These are phyloP conservation scores for Trilocha varians DNA, from an alignment of 2,888 invertebrate species.

Conservation along the genomic window DNA sequence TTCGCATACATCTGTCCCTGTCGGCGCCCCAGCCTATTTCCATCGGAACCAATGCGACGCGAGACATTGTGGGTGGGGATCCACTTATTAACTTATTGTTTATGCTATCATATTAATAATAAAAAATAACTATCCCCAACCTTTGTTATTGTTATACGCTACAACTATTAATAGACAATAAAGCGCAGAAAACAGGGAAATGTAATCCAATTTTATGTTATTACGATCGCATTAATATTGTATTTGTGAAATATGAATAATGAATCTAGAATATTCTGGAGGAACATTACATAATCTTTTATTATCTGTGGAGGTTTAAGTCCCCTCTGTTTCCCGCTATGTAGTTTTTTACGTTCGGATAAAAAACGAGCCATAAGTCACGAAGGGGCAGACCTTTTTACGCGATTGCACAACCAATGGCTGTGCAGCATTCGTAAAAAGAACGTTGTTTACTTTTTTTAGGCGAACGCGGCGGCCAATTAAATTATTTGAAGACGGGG, in stretches of 20 bases:
- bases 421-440: constrained; percentile 45
- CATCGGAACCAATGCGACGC: constrained; percentile 57
- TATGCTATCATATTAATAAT: constrained; percentile 63
- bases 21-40: constrained; percentile 67
- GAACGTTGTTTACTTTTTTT: constrained; percentile 35
- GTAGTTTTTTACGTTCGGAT: no score
- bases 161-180: constrained; percentile 47
- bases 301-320: no score
- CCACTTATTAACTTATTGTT: constrained; percentile 70
- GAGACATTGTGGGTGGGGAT: constrained; percentile 61
- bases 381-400: constrained; percentile 59
- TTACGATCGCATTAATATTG: background rate
- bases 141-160: constrained; percentile 49
- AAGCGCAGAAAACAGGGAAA: constrained; percentile 44
- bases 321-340: no score
- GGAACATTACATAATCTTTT: no score
- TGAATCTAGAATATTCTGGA: no score
- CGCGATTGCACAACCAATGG: constrained; percentile 43
- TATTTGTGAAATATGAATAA: no score
- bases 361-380: constrained; percentile 22
- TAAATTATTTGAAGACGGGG: constrained; percentile 18
- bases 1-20: constrained; percentile 38
- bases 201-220: constrained; percentile 41
- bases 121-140: constrained; percentile 52
- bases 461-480: constrained; percentile 23